Evolutionary conservation across 2,888 invertebrate genomes (phyloP).

Genomic region (Drosophila parthenogenetica): DNA sequence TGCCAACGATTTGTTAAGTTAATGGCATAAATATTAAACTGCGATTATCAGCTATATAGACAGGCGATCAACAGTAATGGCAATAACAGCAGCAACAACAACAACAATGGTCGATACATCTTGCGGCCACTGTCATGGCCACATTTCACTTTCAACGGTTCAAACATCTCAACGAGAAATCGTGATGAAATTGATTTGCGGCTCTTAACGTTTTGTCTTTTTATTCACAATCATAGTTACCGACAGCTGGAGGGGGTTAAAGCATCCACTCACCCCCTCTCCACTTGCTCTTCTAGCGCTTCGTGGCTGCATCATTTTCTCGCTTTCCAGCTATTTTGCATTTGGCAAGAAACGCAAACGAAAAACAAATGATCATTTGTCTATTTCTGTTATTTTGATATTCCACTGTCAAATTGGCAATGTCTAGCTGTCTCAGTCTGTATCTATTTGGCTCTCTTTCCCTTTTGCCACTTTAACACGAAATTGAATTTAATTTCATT

Average conservation of each 20-base stretch:
- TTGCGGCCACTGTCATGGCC: slow-evolving; percentile 71
- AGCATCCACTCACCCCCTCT: neutral
- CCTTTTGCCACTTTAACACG: slow-evolving; percentile 76
- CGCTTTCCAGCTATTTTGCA: slow-evolving; percentile 76
- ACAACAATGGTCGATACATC: slow-evolving; percentile 25
- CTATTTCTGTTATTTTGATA: slow-evolving; percentile 62
- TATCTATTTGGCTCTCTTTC: neutral
- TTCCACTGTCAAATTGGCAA: slow-evolving; percentile 76
- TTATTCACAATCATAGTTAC: slow-evolving; percentile 63
- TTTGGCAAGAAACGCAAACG: slow-evolving; percentile 40
- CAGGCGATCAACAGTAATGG: slow-evolving; percentile 31
- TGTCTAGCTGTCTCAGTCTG: slow-evolving; percentile 25
- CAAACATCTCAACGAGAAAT: slow-evolving; percentile 76
- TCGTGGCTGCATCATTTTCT: slow-evolving; percentile 63
- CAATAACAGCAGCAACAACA: slow-evolving; percentile 23
- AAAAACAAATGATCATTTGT: slow-evolving; percentile 63
- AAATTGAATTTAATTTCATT: slow-evolving; percentile 76
- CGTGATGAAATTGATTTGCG: slow-evolving; percentile 82
- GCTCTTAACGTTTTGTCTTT: slow-evolving; percentile 60
- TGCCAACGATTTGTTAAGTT: slow-evolving; percentile 68
- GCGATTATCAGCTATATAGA: slow-evolving; percentile 61
- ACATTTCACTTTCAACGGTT: slow-evolving; percentile 76
- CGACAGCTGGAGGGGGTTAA: slow-evolving; percentile 49
- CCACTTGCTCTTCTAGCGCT: neutral
- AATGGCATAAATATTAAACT: slow-evolving; percentile 76